Evolutionary conservation across 1,140 invertebrate species (phyloP).

Genomic region (Pogonomyrmex californicus): DNA sequence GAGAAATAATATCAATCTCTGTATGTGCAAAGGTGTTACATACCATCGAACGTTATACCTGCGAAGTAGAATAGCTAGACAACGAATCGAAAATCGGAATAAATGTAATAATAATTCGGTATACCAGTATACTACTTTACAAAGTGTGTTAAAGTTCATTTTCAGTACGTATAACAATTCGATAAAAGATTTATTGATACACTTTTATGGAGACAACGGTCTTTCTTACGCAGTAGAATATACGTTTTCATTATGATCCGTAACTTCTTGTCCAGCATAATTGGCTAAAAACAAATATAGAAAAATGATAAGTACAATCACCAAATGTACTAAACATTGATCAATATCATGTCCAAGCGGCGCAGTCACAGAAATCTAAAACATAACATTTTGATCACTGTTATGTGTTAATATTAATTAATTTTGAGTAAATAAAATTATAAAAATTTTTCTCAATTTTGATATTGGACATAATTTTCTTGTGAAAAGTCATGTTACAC

Average conservation of each 20-base stretch:
- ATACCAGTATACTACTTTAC: neutral
- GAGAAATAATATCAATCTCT: conserved; percentile 21
- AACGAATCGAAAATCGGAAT: neutral
- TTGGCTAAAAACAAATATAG: neutral
- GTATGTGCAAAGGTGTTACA: neutral
- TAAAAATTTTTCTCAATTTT: no score
- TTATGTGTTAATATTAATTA: neutral
- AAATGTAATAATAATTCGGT: neutral
- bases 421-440: no score
- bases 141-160: neutral
- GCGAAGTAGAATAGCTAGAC: neutral
- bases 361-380: neutral
- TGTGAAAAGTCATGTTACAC: neutral
- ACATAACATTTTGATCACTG: neutral
- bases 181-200: neutral
- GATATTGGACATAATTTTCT: neutral
- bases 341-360: neutral
- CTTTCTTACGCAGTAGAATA: neutral
- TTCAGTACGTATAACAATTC: neutral
- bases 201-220: neutral
- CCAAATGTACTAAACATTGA: neutral
- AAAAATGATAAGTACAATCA: neutral
- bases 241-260: neutral
- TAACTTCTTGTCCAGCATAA: neutral
- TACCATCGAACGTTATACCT: conserved; percentile 20